Evolutionary conservation across 2,113 vertebrate genomes (phyloP).

Genomic region (Melanerpes aurifrons): DNA sequence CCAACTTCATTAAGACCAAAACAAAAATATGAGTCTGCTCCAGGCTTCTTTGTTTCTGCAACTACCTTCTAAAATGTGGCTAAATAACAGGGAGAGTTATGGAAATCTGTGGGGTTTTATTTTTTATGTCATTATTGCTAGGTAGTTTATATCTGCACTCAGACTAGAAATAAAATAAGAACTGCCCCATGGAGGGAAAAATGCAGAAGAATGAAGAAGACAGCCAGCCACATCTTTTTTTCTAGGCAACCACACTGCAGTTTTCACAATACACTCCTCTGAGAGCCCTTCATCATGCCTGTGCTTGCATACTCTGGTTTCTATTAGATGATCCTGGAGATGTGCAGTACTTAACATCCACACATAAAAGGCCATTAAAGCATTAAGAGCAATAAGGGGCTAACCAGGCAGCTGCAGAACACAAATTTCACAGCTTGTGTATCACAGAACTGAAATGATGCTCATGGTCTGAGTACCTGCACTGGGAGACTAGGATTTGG

Average conservation of each 20-base stretch:
- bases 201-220: not conserved
- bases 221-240: not conserved
- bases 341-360: not conserved
- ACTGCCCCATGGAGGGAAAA: not conserved
- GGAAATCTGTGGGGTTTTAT: not conserved
- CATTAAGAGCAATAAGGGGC: not conserved
- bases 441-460: not conserved
- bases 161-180: not conserved
- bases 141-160: not conserved
- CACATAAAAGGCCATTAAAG: not conserved
- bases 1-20: not conserved
- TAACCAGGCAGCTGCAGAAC: not conserved
- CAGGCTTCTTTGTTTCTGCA: not conserved
- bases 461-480: not conserved
- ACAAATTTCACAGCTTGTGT: not conserved
- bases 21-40: not conserved
- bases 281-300: not conserved
- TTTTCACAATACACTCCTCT: not conserved
- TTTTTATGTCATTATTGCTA: not conserved
- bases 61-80: not conserved
- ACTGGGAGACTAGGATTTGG: not conserved
- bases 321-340: not conserved
- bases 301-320: not conserved
- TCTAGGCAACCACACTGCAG: not conserved
- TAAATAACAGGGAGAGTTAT: not conserved